Evolutionary conservation across 1,140 invertebrate genomes (phyloP).

Genomic region (Phthorimaea operculella): DNA sequence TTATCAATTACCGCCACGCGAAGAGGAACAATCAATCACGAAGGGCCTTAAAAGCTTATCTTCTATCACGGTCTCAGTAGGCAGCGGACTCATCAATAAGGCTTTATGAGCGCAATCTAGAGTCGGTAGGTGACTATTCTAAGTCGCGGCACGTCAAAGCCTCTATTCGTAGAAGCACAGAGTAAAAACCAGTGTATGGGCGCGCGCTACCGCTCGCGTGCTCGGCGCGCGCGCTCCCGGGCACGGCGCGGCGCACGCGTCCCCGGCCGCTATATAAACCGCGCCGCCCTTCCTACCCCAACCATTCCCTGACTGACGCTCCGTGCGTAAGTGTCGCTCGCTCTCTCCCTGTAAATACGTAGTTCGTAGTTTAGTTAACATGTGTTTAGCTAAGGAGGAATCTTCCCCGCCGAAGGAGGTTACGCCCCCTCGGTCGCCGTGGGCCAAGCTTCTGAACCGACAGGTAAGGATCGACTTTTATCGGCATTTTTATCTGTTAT

Average conservation of each 20-base stretch:
- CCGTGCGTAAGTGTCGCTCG: conserved; percentile 50
- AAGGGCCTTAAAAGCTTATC: conserved; percentile 3
- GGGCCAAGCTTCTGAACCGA: conserved; percentile 60
- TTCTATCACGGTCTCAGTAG: conserved; percentile 11
- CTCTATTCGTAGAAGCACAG: conserved; percentile 53
- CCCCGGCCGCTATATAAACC: conserved; percentile 42
- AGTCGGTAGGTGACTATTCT: conserved; percentile 28
- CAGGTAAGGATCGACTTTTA: conserved; percentile 37
- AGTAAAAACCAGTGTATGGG: conserved; percentile 52
- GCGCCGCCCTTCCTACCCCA: conserved; percentile 50
- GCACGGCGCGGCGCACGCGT: conserved; percentile 32
- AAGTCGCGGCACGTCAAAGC: conserved; percentile 60
- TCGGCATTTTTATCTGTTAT: background rate
- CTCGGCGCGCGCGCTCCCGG: conserved; percentile 46
- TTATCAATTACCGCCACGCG: conserved; percentile 1
- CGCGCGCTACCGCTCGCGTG: conserved; percentile 62
- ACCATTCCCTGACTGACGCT: conserved; percentile 55
- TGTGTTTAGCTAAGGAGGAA: conserved; percentile 62
- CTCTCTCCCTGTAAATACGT: conserved; percentile 41
- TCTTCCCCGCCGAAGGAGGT: conserved; percentile 51
- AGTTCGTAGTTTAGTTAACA: conserved; percentile 45
- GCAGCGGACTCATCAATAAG: conserved; percentile 32
- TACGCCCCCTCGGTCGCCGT: conserved; percentile 54
- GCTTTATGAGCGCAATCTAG: conserved; percentile 34
- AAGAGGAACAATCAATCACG: conserved; percentile 4